Evolutionary conservation across 2,113 vertebrate genomes (phyloP), one percentile per base, ranked within the genome.

Genomic region (Leptosomus discolor): DNA sequence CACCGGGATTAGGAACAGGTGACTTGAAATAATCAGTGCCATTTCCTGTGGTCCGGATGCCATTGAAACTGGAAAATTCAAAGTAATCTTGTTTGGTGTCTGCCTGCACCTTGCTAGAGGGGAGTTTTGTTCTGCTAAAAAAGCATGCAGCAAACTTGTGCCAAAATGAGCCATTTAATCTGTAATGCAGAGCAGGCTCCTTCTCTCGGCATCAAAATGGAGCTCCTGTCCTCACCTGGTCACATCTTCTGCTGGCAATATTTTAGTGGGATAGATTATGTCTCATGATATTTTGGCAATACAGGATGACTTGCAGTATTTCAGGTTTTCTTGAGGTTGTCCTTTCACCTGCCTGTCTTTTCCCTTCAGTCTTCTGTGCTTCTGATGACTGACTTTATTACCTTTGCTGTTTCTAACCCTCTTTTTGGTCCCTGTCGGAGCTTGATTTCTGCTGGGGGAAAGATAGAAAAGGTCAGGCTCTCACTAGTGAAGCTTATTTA

Each of bases 391-490:
- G 79, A 22, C 56, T 88, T 65, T n/a, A 50, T 81, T 27, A 58
- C 74, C 67, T 63, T 58, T 69, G 54, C 81, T 88, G 29, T 96
- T 95, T 94, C 89, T 54, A 61, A 57, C 23, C 48, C n/a, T 74
- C n/a, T 24, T 80, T 67, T 71, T 61, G n/a, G 63, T 71, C 64
- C 84, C 60, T 1, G 3, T 17, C 0, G 0, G 73, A 96, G 77
- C 73, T 68, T 60, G 77, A n/a, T 95, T 96, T 95, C 69, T 94
- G 90, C 94, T 73, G 81, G 57, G 78, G 96, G 90, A 65, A 60
- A 73, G 93, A 94, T 69, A 46, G 93, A 95, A 96, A 96, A 97
- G 92, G 92, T 96, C 96, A 96, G 70, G 36, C 78, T 97, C 85
- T 96, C 17, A 21, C 88, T 53, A 19, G 53, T 30, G 50, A 90